Conservation (phyloP, 2,113 vertebrate genomes). For the Cavia aperea region DNA sequence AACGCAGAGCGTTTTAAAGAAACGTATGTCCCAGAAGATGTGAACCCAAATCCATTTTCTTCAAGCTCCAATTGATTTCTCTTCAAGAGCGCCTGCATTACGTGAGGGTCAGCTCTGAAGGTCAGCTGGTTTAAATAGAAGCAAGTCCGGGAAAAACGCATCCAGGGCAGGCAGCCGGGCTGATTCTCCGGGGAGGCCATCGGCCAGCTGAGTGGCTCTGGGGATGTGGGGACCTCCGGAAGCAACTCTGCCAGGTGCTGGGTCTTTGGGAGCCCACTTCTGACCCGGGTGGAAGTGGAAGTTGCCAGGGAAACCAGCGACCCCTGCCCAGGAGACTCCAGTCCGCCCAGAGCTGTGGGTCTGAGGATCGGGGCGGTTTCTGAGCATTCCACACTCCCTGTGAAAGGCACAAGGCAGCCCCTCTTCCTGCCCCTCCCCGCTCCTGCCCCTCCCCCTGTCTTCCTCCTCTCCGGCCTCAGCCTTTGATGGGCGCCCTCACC, state of each 20-base stretch:
- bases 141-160: slow-evolving; percentile 44
- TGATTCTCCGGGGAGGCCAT: neutral
- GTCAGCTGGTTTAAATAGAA: slow-evolving; percentile 42
- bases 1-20: neutral
- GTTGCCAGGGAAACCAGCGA: neutral
- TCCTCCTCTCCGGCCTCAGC: too few species aligned
- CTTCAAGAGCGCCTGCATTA: neutral
- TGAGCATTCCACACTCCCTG: neutral
- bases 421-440: too few species aligned
- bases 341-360: neutral
- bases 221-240: neutral
- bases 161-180: neutral
- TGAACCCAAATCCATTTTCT: slow-evolving; percentile 1
- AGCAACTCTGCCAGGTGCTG: neutral
- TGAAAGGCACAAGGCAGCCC: fast-evolving
- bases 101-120: neutral
- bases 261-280: neutral
- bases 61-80: slow-evolving; percentile 16
- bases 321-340: neutral
- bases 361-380: neutral
- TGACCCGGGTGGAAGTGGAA: fast-evolving
- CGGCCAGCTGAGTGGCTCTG: neutral
- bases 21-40: neutral
- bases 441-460: too few species aligned
- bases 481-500: fast-evolving